These are phyloP conservation scores for Colletes collaris DNA, from an alignment of 2,888 invertebrate genomes.

Conservation along the genomic window DNA sequence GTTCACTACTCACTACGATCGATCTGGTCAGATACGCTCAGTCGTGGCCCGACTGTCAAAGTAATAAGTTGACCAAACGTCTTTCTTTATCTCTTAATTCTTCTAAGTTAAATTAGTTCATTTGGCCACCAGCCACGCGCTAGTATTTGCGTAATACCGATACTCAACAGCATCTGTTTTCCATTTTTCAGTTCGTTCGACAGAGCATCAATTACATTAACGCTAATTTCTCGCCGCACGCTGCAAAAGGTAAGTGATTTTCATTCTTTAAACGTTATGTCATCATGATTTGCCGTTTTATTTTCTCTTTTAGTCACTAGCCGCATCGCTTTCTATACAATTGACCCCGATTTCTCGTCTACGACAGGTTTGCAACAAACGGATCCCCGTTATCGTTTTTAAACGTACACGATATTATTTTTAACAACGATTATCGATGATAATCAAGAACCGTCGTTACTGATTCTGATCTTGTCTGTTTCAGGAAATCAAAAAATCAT, in stretches of 20 bases:
- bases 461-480: constrained; percentile 32
- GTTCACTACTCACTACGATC: too few species aligned
- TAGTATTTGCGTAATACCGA: neutral
- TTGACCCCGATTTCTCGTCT: constrained; percentile 15
- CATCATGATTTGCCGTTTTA: constrained; percentile 34
- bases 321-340: neutral
- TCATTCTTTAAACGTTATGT: constrained; percentile 19
- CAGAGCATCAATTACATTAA: constrained; percentile 64
- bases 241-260: constrained; percentile 70
- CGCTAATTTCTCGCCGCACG: constrained; percentile 15
- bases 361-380: neutral
- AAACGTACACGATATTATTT: neutral
- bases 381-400: neutral
- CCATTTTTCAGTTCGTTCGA: constrained; percentile 73
- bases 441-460: neutral
- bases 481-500: constrained; percentile 84
- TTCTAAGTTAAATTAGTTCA: constrained; percentile 20
- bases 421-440: neutral
- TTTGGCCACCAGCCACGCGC: constrained; percentile 37
- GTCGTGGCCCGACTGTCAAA: constrained; percentile 39
- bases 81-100: neutral
- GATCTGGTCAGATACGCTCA: constrained; percentile 16
- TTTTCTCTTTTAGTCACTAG: constrained; percentile 57
- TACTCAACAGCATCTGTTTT: constrained; percentile 26
- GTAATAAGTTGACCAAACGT: neutral